Base-by-base conservation (phyloP, 2,797 vertebrate genomes). In the Tenualosa ilisha region DNA sequence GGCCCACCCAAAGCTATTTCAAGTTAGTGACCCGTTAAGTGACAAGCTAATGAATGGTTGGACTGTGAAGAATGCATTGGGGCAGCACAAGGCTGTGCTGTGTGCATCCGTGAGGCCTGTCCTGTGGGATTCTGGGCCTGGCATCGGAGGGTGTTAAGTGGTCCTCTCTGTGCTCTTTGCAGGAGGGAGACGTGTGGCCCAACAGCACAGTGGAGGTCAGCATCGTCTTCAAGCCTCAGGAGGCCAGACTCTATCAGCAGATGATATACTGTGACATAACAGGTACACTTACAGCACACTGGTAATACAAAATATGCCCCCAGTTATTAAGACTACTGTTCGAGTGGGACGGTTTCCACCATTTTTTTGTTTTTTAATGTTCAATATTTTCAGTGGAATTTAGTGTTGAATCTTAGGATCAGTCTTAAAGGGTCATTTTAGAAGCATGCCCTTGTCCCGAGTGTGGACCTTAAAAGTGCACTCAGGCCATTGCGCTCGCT, bases 121-220 rank as follows among this genome's bases (percentile, higher is more conserved):
- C 20, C 24, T 24, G 81, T 79, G 40, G 72, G 17, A 79, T 82
- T 85, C 53, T 53, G 54, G 17, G 51, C 51, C 56, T 5, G 0
- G 43, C 5, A 40, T 2, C 24, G 31, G 68, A 37, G 40, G 40
- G 72, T 79, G 72, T 46, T 40, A 79, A 79, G 40, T 79, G 17
- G 72, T 46, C 6, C 8, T 79, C 6, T 22, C 37, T 75, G 40
- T 46, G 72, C 40, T 46, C 37, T 46, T 0, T 43, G 26, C 88
- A 96, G 96, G 95, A 97, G 86, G 97, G 97, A 0, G 96, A 98
- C 31, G 89, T 98, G 85, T 97, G 95, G 95, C 96, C 97, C 2
- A 96, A 95, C 51, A 92, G 90, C 40, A 96, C 95, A 0, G 88
- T 85, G 37, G 89, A 96, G 89, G 94, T 98, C 82, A 91, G 6